These are phyloP conservation scores for Charanyca ferruginea DNA, from an alignment of 2,888 invertebrate genomes.

Conservation along the genomic window DNA sequence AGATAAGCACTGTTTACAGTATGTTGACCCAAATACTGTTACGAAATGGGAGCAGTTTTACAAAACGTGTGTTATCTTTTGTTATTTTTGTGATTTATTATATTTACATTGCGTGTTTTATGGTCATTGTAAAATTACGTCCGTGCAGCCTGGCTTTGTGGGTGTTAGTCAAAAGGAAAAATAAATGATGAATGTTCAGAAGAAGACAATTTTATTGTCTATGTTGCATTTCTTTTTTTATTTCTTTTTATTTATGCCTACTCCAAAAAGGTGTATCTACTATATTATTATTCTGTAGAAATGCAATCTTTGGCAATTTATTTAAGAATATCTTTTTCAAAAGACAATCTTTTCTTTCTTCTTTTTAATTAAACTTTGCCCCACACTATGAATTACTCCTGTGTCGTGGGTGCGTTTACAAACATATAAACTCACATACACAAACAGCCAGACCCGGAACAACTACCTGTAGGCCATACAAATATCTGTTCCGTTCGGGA, in stretches of 20 bases:
- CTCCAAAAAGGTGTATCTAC: background rate
- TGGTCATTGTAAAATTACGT: constrained; percentile 43
- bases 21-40: constrained; percentile 63
- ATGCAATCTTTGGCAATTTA: too few relatives aligned
- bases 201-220: constrained; percentile 10
- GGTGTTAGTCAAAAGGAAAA: constrained; percentile 23
- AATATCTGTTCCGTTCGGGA: too few relatives aligned
- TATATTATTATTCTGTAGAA: background rate
- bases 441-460: too few relatives aligned
- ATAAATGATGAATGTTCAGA: constrained; percentile 16
- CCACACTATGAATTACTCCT: too few relatives aligned
- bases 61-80: constrained; percentile 62
- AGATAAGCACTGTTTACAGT: constrained; percentile 63
- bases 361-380: too few relatives aligned
- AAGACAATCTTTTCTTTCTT: too few relatives aligned
- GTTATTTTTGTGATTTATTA: constrained; percentile 66
- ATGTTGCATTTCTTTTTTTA: constrained; percentile 7
- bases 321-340: too few relatives aligned
- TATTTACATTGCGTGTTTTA: constrained; percentile 66
- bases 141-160: constrained; percentile 29
- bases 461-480: too few relatives aligned
- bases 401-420: too few relatives aligned
- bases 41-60: constrained; percentile 66
- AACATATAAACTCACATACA: too few relatives aligned
- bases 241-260: background rate